Base-by-base conservation (phyloP, 2,888 invertebrate genomes). In the Trissolcus brochymenae region DNA sequence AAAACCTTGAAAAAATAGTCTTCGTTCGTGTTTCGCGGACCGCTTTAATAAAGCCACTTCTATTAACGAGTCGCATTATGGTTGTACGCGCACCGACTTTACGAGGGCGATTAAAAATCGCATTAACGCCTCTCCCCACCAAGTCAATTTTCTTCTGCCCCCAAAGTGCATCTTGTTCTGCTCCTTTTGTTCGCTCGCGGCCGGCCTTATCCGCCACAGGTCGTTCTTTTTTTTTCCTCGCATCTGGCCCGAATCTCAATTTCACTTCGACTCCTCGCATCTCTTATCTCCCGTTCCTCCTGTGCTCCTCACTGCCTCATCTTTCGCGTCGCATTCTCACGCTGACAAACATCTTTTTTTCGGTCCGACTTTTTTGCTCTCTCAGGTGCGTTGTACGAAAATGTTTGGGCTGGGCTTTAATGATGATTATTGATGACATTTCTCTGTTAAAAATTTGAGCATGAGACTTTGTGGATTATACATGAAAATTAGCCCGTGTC, bases 81-180 rank as follows among this genome's bases (percentile, higher is more conserved):
- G 80, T 83, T 81, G 79, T 80, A 80, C 76, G 81, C 81, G 82
- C 82, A 76, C 72, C 78, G 82, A 83, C 81, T 87, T 87, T 87
- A 87, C 84, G 85, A 86, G 81, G 81, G 82, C 86, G 86, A 88
- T 88, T 88, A 87, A 87, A 87, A 87, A 85, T 85, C 85, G 84
- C 85, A 87, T 87, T 86, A 88, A 85, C 85, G 83, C 79, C 76
- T 72, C 76, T 72, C 43, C 41, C 71, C 70, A 41, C 62, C 56
- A 29, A 54, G 50, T 56, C 54, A 65, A 65, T 65, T 55, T 51
- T 43, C 19, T 29, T 54, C 62, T 19, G 50, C 51, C 41, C 41
- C n/a, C 51, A 35, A 35, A 35, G 35, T 35, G 50, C 50, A 35
- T 59, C 21, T 43, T n/a, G 43, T 40, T n/a, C 17, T 55, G 9